A percentile compares a stretch with the other conserved stretches of the same genome.
These are phyloP conservation scores for Epinotia bilunana DNA, from an alignment of 2,888 invertebrate genomes.

Conservation along the genomic window DNA sequence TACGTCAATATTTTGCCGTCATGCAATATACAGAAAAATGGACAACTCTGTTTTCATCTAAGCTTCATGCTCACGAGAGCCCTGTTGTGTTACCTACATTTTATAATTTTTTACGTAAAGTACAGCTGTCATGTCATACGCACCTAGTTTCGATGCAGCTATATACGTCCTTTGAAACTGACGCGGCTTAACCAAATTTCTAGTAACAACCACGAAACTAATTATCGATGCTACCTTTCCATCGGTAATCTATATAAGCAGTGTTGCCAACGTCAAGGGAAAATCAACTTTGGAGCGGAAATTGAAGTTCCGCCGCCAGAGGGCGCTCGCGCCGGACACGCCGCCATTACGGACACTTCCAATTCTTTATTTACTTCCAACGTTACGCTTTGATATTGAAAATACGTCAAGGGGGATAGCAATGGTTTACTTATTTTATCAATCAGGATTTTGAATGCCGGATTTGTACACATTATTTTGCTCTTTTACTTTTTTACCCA, in stretches of 20 bases:
- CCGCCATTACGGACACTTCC: slow-evolving; percentile 68
- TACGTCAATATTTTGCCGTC: neutral
- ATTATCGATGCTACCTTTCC: slow-evolving; percentile 34
- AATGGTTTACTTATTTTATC: slow-evolving; percentile 28
- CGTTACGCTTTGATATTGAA: slow-evolving; percentile 53
- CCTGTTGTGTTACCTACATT: neutral
- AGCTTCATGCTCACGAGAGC: neutral
- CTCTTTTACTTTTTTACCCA: no score
- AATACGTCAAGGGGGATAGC: slow-evolving; percentile 42
- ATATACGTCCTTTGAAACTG: neutral
- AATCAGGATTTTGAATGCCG: slow-evolving; percentile 8
- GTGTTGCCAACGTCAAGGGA: slow-evolving; percentile 64
- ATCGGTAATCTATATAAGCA: slow-evolving; percentile 56
- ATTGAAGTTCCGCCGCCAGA: slow-evolving; percentile 76
- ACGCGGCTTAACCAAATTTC: neutral
- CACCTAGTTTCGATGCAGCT: neutral
- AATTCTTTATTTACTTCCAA: slow-evolving; percentile 53
- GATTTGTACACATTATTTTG: neutral
- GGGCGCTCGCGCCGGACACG: slow-evolving; percentile 68
- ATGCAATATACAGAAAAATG: no score
- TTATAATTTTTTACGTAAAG: no score
- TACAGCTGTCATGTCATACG: neutral
- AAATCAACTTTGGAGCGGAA: slow-evolving; percentile 75
- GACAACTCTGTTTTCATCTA: neutral
- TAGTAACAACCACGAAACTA: slow-evolving; percentile 27